Conservation (phyloP, 1,140 invertebrate species). For the Lamellibrachia luymesi region DNA sequence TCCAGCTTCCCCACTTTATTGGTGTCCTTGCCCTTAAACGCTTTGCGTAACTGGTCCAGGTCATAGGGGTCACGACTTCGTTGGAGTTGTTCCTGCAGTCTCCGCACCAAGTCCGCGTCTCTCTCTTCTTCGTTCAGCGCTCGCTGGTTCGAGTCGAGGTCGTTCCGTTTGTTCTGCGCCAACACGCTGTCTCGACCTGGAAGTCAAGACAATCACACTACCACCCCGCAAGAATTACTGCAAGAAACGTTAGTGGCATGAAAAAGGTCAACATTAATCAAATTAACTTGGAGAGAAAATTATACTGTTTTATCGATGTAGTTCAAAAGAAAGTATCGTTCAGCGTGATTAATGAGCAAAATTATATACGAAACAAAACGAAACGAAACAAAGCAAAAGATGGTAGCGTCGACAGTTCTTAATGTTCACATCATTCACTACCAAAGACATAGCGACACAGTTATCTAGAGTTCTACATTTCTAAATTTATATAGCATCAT, state of each 20-base stretch:
- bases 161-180: constrained; percentile 37
- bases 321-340: no score
- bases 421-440: not conserved
- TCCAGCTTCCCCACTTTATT: constrained; percentile 32
- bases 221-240: not conserved
- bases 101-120: constrained; percentile 39
- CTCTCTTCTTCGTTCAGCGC: constrained; percentile 35
- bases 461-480: no score
- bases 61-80: constrained; percentile 37
- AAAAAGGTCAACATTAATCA: no score
- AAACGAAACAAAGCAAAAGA: not conserved
- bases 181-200: constrained; percentile 48
- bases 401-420: not conserved
- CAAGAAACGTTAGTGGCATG: no score
- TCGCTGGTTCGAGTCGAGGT: constrained; percentile 24
- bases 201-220: not conserved
- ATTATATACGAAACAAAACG: no score
- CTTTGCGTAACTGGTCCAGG: constrained; percentile 32
- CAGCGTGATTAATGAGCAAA: no score
- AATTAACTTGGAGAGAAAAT: no score
- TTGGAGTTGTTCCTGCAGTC: constrained; percentile 38
- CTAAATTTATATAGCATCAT: no score
- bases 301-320: no score
- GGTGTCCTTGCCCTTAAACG: constrained; percentile 30
- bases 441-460: no score